These are phyloP conservation scores for Rhea americana DNA, from an alignment of 2,113 vertebrate species.

Conservation along the genomic window DNA sequence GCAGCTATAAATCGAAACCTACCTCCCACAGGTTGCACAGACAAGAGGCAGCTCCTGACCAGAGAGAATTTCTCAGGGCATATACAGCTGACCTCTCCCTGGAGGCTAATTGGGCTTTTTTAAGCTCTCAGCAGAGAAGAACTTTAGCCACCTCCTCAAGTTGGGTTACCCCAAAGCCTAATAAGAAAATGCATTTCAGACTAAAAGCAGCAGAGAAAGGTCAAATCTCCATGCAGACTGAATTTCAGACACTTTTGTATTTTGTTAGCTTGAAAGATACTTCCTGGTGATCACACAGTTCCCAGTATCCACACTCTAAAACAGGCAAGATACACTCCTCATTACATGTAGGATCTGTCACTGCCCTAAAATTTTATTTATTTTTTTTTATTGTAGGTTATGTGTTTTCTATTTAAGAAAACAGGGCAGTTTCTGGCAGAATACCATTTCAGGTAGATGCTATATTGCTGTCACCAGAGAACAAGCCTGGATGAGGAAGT, in stretches of 20 bases:
- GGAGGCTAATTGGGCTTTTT: neutral
- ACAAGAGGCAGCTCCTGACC: neutral
- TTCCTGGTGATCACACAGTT: rapidly evolving
- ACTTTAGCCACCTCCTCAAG: neutral
- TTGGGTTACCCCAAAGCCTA: neutral
- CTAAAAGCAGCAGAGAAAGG: neutral
- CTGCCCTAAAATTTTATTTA: neutral
- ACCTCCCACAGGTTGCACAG: rapidly evolving
- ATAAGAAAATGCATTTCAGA: neutral
- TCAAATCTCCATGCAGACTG: rapidly evolving
- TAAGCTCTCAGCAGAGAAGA: neutral
- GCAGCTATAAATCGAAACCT: neutral
- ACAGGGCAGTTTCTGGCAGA: neutral
- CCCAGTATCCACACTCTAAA: neutral
- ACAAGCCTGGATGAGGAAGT: neutral
- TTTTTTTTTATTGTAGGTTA: neutral
- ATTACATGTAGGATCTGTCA: neutral
- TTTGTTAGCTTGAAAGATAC: neutral
- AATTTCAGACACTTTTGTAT: neutral
- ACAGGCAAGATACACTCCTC: neutral
- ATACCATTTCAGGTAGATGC: neutral
- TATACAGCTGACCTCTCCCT: neutral
- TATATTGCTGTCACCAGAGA: neutral
- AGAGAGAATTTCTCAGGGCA: neutral
- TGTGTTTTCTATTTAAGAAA: neutral